Conservation (phyloP, 2,888 invertebrate species). For the Portevinia maculata region DNA sequence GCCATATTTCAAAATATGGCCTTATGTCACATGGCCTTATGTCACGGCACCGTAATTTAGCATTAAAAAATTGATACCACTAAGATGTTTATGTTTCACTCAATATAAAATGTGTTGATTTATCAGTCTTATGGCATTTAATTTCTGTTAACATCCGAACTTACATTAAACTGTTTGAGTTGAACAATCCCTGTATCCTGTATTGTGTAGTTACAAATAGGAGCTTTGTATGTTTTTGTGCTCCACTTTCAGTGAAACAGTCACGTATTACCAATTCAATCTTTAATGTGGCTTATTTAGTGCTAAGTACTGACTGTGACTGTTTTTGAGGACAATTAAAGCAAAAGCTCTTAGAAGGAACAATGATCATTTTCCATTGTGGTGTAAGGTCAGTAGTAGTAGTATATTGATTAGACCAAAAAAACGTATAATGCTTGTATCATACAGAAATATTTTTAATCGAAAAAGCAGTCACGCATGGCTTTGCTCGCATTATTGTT, state of each 20-base stretch:
- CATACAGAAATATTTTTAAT: too few species aligned
- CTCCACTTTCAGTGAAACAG: background rate
- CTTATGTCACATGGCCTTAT: too few species aligned
- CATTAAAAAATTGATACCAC: too few species aligned
- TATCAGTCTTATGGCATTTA: background rate
- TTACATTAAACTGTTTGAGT: background rate
- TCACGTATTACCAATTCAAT: constrained; percentile 4
- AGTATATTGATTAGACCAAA: constrained; percentile 13
- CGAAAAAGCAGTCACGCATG: too few species aligned
- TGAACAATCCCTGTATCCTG: background rate
- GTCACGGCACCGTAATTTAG: too few species aligned
- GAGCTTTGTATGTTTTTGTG: background rate
- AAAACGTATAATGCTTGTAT: too few species aligned
- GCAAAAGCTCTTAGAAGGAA: constrained; percentile 18
- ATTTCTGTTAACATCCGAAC: constrained; percentile 1
- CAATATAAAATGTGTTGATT: too few species aligned
- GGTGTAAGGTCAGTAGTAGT: background rate
- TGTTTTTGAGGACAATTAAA: constrained; percentile 9
- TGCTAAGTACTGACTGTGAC: constrained; percentile 14
- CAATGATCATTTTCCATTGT: constrained; percentile 21
- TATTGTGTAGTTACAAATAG: background rate
- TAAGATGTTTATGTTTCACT: too few species aligned
- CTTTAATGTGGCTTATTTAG: constrained; percentile 16
- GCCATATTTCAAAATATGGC: too few species aligned
- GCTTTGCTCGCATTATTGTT: too few species aligned